Evolutionary conservation across 92 coral and sea anemone species (phyloP).

Genomic region (Bergia puertoricense): DNA sequence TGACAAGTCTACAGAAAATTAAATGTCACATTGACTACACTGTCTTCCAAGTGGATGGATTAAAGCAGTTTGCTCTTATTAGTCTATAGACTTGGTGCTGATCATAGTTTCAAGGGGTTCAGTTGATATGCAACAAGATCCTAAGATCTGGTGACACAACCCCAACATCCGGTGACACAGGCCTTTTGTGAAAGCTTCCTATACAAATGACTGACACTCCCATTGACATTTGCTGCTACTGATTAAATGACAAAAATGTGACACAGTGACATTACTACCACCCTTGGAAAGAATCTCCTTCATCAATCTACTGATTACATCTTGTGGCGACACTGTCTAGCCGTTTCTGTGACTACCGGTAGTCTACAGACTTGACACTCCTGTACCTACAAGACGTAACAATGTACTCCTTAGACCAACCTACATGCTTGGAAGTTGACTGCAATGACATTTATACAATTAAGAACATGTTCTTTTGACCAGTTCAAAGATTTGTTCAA

Average conservation of each 20-base stretch:
- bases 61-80: too few species aligned
- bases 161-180: too few species aligned
- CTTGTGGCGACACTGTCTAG: background rate
- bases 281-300: too few species aligned
- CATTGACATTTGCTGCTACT: too few species aligned
- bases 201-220: too few species aligned
- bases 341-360: background rate
- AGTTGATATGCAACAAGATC: too few species aligned
- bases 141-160: too few species aligned
- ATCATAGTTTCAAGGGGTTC: too few species aligned
- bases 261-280: too few species aligned
- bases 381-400: background rate
- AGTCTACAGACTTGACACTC: background rate
- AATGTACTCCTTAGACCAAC: background rate
- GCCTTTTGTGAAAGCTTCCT: too few species aligned
- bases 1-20: background rate
- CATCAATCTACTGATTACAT: too few species aligned
- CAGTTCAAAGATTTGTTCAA: background rate
- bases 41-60: background rate
- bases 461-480: background rate
- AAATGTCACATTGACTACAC: background rate
- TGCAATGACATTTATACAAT: background rate
- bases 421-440: background rate
- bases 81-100: background rate
- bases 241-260: too few species aligned